Percentiles rank a stretch among this genome's conserved stretches.
phyloP scores from a whole-genome alignment of 2,888 invertebrate species.

The Athalia circularis region DNA sequence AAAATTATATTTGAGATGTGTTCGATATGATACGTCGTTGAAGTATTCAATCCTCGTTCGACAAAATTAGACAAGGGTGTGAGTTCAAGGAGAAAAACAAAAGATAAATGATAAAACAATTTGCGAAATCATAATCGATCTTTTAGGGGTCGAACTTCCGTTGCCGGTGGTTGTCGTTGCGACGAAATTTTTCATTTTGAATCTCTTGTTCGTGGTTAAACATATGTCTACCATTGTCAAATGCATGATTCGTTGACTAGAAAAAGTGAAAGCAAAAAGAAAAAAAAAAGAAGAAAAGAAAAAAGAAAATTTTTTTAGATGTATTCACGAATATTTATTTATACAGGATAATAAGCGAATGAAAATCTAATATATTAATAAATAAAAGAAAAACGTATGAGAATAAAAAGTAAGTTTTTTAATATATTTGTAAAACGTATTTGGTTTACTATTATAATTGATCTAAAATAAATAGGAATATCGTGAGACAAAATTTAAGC shows the following conservation, averaged over 20 bases:
- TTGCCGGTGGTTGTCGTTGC: slow-evolving; percentile 21
- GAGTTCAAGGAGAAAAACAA: too few relatives aligned
- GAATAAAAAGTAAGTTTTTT: slow-evolving; percentile 60
- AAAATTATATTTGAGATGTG: slow-evolving; percentile 23
- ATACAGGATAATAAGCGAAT: slow-evolving; percentile 58
- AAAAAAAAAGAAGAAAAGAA: too few relatives aligned
- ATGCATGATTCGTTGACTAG: slow-evolving; percentile 44
- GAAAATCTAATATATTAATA: slow-evolving; percentile 67
- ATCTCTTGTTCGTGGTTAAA: slow-evolving; percentile 22
- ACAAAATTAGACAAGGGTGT: not conserved
- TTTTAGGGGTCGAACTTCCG: slow-evolving; percentile 13
- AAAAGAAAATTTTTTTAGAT: slow-evolving; percentile 46
- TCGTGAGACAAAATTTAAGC: slow-evolving; percentile 56
- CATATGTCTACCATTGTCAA: slow-evolving; percentile 33
- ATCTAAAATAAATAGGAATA: slow-evolving; percentile 46
- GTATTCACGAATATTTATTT: slow-evolving; percentile 68
- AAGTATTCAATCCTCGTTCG: too few relatives aligned
- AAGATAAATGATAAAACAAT: not conserved
- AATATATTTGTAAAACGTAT: slow-evolving; percentile 58
- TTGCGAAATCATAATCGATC: not conserved
- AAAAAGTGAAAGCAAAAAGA: too few relatives aligned
- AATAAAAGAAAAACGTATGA: slow-evolving; percentile 60
- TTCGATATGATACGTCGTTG: not conserved
- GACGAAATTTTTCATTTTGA: not conserved
- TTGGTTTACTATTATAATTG: slow-evolving; percentile 53